Percentiles rank a stretch among this genome's conserved stretches.
phyloP scores from a whole-genome alignment of 2,797 vertebrate species.

The Tolypeutes matacus region DNA sequence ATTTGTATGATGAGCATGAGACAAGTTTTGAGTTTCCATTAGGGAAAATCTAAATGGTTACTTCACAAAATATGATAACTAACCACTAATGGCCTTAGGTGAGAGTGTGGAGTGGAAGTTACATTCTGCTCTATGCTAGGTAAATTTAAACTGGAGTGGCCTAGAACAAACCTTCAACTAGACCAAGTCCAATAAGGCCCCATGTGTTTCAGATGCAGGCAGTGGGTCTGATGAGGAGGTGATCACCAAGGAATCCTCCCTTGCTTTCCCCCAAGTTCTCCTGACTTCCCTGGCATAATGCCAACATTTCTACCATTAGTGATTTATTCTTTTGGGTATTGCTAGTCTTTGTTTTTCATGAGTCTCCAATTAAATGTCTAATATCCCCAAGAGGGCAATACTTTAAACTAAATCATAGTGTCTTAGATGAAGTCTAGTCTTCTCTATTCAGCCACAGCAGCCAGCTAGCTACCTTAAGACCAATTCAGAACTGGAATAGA shows the following conservation, averaged over 20 bases:
- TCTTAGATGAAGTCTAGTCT: neutral
- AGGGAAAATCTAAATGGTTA: neutral
- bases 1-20: neutral
- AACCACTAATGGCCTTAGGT: neutral
- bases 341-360: neutral
- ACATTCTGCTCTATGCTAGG: neutral
- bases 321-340: neutral
- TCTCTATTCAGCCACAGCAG: neutral
- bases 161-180: neutral
- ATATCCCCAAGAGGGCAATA: conserved; percentile 14
- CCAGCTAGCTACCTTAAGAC: neutral
- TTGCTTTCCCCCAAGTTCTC: neutral
- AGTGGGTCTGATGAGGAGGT: too few relatives aligned
- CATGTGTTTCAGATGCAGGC: neutral
- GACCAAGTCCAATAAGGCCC: neutral
- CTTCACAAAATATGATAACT: neutral
- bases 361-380: conserved; percentile 33
- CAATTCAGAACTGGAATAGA: neutral
- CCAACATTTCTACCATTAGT: neutral
- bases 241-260: neutral
- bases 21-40: conserved; percentile 24
- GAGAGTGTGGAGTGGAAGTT: neutral
- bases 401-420: neutral
- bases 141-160: neutral
- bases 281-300: neutral